Conservation (phyloP, 2,113 vertebrate genomes). For the Myotis yumanensis region DNA sequence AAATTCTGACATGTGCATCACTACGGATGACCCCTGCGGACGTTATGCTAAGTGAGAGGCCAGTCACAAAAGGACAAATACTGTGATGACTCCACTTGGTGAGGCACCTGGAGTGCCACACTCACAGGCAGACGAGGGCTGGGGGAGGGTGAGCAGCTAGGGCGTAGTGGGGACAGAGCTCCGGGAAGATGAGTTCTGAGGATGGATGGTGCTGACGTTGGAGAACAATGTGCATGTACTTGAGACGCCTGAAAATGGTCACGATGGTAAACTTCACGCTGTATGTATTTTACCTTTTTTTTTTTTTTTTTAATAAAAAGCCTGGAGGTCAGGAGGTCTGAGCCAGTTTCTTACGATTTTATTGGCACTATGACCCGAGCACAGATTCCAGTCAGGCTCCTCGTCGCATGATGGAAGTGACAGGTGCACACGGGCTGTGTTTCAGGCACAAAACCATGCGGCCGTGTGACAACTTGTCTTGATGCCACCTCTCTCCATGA, state of each 20-base stretch:
- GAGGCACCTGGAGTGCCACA: neutral
- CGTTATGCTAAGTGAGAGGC: neutral
- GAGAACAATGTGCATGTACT: fast-evolving
- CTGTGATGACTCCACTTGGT: neutral
- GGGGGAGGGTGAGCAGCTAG: fast-evolving
- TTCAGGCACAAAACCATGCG: slow-evolving; percentile 81
- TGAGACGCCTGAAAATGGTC: fast-evolving
- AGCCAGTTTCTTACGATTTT: slow-evolving; percentile 83
- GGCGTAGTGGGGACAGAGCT: neutral
- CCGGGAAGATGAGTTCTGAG: neutral
- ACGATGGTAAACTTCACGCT: neutral
- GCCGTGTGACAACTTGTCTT: slow-evolving; percentile 78
- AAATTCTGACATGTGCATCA: neutral
- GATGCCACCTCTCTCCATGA: slow-evolving; percentile 2
- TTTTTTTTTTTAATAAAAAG: neutral
- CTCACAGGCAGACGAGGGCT: fast-evolving
- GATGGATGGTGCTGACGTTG: fast-evolving
- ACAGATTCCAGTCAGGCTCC: slow-evolving; percentile 81
- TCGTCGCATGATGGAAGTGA: slow-evolving; percentile 80
- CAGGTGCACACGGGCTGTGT: slow-evolving; percentile 86
- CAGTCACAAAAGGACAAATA: neutral
- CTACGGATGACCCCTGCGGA: too few species aligned
- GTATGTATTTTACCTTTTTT: neutral
- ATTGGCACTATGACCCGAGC: slow-evolving; percentile 85
- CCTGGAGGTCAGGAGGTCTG: neutral